Percentiles rank a stretch among this genome's conserved stretches.
Conservation (phyloP, 2,888 invertebrate species). For the Microctonus brassicae region DNA sequence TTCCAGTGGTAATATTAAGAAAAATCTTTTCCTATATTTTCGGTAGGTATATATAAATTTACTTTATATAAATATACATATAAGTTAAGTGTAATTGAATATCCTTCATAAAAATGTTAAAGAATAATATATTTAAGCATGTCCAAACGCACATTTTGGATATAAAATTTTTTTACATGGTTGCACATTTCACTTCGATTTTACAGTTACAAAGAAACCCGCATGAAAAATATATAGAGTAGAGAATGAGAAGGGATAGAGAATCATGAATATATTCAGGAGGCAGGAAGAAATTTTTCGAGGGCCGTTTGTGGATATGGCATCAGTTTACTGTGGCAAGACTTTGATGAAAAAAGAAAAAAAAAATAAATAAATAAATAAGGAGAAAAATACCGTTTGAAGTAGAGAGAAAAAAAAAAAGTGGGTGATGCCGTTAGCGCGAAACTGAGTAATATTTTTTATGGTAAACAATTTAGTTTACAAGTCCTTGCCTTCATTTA, state of each 20-base stretch:
- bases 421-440: no score
- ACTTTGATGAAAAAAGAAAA: background rate
- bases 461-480: conserved; percentile 19
- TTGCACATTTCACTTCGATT: conserved; percentile 5
- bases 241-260: background rate
- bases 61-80: background rate
- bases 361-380: no score
- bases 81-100: background rate
- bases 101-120: background rate
- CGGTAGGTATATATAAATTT: background rate
- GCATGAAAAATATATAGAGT: background rate
- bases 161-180: background rate
- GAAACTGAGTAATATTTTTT: conserved; percentile 1
- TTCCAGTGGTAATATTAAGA: background rate
- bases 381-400: no score
- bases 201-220: background rate
- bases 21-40: background rate
- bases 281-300: conserved; percentile 10
- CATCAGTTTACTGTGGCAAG: background rate
- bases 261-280: conserved; percentile 24
- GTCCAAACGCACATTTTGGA: background rate
- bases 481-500: no score
- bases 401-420: no score
- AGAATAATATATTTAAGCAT: background rate
- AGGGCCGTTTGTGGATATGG: conserved; percentile 2